Conservation (phyloP, 2,888 invertebrate genomes). For the Ornithoptera alexandrae region DNA sequence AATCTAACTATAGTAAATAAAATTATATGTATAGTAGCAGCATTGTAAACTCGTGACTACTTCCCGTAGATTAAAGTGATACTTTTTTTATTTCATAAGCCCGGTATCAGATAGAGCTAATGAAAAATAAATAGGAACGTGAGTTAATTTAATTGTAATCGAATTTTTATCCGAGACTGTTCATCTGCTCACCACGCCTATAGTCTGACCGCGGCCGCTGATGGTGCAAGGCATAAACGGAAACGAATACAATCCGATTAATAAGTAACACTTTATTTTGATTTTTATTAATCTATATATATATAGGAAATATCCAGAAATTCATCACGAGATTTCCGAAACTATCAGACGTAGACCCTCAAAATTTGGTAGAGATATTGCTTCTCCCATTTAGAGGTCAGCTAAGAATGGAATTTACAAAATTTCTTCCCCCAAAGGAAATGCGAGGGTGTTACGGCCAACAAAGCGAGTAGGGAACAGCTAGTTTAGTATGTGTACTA, state of each 20-base stretch:
- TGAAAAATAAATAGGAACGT: constrained; percentile 71
- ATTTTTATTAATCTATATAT: too few species aligned
- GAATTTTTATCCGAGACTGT: constrained; percentile 74
- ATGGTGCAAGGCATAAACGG: constrained; percentile 37
- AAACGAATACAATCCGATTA: constrained; percentile 34
- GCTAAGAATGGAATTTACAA: too few species aligned
- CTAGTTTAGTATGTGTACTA: too few species aligned
- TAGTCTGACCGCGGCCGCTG: constrained; percentile 50
- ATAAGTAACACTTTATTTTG: too few species aligned
- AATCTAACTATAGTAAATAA: neutral
- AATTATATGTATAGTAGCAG: neutral
- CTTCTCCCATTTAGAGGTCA: too few species aligned
- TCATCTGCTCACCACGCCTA: constrained; percentile 68
- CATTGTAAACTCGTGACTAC: constrained; percentile 20
- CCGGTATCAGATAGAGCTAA: constrained; percentile 54
- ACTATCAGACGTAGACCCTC: too few species aligned
- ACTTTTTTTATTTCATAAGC: constrained; percentile 34
- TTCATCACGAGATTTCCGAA: too few species aligned
- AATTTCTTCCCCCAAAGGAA: too few species aligned
- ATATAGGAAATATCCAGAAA: too few species aligned
- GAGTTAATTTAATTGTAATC: constrained; percentile 77
- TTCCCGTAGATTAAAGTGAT: constrained; percentile 34
- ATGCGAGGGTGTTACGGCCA: too few species aligned
- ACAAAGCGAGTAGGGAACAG: too few species aligned
- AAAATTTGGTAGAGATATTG: too few species aligned